Base-by-base conservation (phyloP, 2,888 invertebrate species). In the Drosophila cyrtoloma region DNA sequence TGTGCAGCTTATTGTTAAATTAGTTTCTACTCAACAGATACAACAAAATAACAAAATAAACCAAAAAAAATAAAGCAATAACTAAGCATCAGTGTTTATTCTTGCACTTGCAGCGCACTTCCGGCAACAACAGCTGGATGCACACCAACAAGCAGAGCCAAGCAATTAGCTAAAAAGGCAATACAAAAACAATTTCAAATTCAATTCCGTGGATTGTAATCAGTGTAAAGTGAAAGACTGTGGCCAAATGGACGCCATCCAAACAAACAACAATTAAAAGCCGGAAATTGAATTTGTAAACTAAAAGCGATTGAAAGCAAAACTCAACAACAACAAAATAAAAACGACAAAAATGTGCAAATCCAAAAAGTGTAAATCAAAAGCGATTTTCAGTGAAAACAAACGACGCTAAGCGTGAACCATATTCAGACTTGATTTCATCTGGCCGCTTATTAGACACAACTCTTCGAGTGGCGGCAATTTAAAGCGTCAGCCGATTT, bases 351-450 rank as follows among this genome's bases (percentile, higher is more conserved):
- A 69, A 65, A 69, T 75, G 81, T 77, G 77, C 74, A 71, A 88
- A 72, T 44, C 64, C 56, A 62, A 60, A 66, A 77, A 76, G 70
- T 72, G 75, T 66, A 77, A 75, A 79, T 77, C 84, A 73, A 89
- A 81, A 63, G 67, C 61, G 35, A 79, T 71, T 62, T 71, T 63
- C 55, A 61, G 71, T 75, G 73, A 75, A 70, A 61, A 56, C 63
- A 55, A 72, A 10, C 60, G 61, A 67, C 71, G 53, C 57, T 66
- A 47, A 66, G 32, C 55, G 51, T 39, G 56, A n/a, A 32, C 12
- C n/a, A 79, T 82, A 81, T 57, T 26, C 77, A 86, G 82, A 82
- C 82, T 84, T 89, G 87, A 85, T 90, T 89, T 91, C 84, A 87
- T 77, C 60, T 78, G 75, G 62, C 64, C 64, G 83, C 70, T 67